These are phyloP conservation scores for Drosophila neonasuta DNA, from an alignment of 2,888 invertebrate genomes.

Conservation along the genomic window DNA sequence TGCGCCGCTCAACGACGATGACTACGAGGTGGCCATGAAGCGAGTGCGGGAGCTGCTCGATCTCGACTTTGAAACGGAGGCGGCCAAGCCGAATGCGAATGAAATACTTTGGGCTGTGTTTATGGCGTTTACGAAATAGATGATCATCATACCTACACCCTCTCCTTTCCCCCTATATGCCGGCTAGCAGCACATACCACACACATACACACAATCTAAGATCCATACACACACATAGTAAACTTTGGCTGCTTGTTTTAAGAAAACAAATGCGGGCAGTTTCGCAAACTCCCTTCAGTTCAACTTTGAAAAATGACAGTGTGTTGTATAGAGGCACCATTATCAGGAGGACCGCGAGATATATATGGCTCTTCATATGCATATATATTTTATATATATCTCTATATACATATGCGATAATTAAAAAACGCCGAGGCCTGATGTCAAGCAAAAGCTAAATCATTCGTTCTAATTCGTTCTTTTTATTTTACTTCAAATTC, in stretches of 20 bases:
- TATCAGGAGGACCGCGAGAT: constrained; percentile 12
- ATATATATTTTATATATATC: constrained; percentile 13
- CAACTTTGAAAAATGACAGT: constrained; percentile 19
- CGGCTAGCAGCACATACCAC: constrained; percentile 24
- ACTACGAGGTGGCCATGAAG: constrained; percentile 99
- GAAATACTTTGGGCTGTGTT: constrained; percentile 99
- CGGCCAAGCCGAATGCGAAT: constrained; percentile 93
- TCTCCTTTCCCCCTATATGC: constrained; percentile 4
- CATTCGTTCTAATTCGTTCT: constrained; percentile 41
- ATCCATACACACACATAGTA: constrained; percentile 15
- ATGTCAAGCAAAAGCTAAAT: constrained; percentile 27
- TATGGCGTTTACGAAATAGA: constrained; percentile 97
- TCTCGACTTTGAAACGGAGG: constrained; percentile 97
- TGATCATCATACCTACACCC: constrained; percentile 15
- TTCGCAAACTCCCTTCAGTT: constrained; percentile 36
- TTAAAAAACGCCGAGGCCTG: constrained; percentile 8
- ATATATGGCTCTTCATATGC: constrained; percentile 14
- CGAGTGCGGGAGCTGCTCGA: constrained; percentile 97
- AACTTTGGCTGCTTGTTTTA: constrained; percentile 51
- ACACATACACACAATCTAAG: constrained; percentile 22
- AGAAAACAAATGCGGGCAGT: constrained; percentile 15
- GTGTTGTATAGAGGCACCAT: constrained; percentile 14
- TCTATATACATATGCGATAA: constrained; percentile 25
- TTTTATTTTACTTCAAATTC: constrained; percentile 10
- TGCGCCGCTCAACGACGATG: constrained; percentile 97